Base-by-base conservation (phyloP, 2,888 invertebrate species). In the Ichneumoninae sp. region DNA sequence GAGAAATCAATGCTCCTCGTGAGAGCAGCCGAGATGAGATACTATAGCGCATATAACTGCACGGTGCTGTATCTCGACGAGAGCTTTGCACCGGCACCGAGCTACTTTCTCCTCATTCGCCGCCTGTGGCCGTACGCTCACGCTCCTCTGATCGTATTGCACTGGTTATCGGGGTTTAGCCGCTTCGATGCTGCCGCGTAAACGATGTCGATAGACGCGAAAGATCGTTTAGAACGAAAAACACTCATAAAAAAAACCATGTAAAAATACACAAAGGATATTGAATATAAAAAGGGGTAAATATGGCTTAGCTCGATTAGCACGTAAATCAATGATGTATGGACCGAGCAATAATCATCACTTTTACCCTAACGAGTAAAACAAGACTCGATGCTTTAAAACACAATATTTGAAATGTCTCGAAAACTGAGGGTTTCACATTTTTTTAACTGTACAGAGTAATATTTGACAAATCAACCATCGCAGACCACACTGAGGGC, bases 101-200 rank as follows among this genome's bases (percentile, higher is more conserved):
- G 52, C 76, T 76, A 66, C 76, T 76, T 76, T 76, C 76, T 65
- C 76, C 76, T 66, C 22, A 40, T 66, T 76, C 74, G 74, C 65
- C 63, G 74, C 74, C 74, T 52, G 40, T 26, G 52, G 76, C 66
- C 22, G 52, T 40, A 6, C 52, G 36, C 36, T 74, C 75, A 33
- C 33, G 50, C 50, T 66, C 26, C 47, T 75, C 52, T 4, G 76
- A 76, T 40, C 52, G 7, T 33, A 63, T 54, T 52, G 26, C 50
- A 52, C 40, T 66, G 40, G 33, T 50, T 65, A 50, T 65, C 50
- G 50, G 16, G 19, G 19, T 75, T 33, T 30, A 40, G 19, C 3
- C 10, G 66, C 16, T 19, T 7, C 40, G 16, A 76, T 40, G 36
- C 22, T 16, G 16, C 65, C 22, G 1, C 22, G 22, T 7, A 66